Conservation (phyloP, 2,113 vertebrate genomes). For the Gymnogyps californianus region DNA sequence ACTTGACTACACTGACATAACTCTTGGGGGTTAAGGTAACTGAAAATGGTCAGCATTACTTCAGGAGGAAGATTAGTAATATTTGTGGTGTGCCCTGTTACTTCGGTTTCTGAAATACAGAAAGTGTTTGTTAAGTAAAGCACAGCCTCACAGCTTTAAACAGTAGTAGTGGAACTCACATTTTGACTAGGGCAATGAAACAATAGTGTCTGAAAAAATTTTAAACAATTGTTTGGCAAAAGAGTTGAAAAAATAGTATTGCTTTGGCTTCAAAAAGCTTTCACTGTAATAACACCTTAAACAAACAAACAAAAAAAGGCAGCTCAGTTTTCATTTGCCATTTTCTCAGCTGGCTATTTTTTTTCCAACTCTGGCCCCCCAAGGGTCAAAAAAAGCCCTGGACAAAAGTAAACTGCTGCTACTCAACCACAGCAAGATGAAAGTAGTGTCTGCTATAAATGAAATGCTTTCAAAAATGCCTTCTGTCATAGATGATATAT, state of each 20-base stretch:
- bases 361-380: neutral
- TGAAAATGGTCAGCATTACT: constrained; percentile 90
- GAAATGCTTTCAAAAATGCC: neutral
- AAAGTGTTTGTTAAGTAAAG: constrained; percentile 39
- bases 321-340: neutral
- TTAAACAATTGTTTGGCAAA: neutral
- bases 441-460: neutral
- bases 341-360: neutral
- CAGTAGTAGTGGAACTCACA: neutral
- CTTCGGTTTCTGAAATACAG: constrained; percentile 73
- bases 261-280: neutral
- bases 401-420: neutral
- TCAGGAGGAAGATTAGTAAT: constrained; percentile 89
- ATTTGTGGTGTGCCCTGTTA: constrained; percentile 69
- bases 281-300: neutral
- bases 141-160: neutral
- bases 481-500: neutral
- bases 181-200: neutral
- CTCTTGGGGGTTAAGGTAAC: constrained; percentile 87
- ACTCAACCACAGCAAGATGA: neutral
- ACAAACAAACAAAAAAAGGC: neutral
- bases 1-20: constrained; percentile 93
- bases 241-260: neutral
- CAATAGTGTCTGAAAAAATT: neutral
- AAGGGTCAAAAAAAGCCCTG: neutral